phyloP scores from a whole-genome alignment of 1,140 invertebrate species.

The Tenebrio molitor region DNA sequence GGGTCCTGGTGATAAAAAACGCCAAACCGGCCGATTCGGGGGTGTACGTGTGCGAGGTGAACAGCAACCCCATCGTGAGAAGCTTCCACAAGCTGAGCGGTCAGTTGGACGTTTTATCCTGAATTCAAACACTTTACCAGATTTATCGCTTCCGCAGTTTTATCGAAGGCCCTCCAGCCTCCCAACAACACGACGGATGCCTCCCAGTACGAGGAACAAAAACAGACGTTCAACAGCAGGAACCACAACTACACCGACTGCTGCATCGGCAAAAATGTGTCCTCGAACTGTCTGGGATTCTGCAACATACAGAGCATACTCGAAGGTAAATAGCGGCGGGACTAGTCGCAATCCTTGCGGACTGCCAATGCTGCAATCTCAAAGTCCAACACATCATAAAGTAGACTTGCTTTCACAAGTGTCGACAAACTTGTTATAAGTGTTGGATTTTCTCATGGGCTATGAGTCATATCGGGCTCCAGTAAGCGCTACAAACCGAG shows the following conservation, averaged over 20 bases:
- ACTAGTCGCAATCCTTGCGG: not conserved
- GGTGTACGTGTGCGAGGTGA: constrained; percentile 86
- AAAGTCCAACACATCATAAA: too few relatives aligned
- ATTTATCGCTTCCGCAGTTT: constrained; percentile 66
- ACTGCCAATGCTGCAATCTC: too few relatives aligned
- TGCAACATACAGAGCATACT: constrained; percentile 87
- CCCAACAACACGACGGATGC: constrained; percentile 67
- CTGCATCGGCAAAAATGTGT: constrained; percentile 78
- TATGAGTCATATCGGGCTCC: too few relatives aligned
- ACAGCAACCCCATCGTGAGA: constrained; percentile 81
- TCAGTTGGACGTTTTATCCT: constrained; percentile 65
- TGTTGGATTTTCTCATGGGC: too few relatives aligned
- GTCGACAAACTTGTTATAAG: too few relatives aligned
- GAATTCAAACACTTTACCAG: not conserved
- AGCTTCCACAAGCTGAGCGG: constrained; percentile 83
- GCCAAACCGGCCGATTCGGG: constrained; percentile 79
- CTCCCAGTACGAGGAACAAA: constrained; percentile 68
- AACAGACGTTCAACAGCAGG: constrained; percentile 65
- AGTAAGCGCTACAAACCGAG: too few relatives aligned
- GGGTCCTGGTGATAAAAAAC: constrained; percentile 84
- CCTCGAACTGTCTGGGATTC: constrained; percentile 78
- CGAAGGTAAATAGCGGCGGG: constrained; percentile 70
- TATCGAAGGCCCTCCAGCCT: constrained; percentile 70
- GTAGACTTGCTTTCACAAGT: too few relatives aligned
- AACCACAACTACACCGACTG: constrained; percentile 84